Base-by-base conservation (phyloP, 1,140 invertebrate genomes). In the Micrasema minimum region DNA sequence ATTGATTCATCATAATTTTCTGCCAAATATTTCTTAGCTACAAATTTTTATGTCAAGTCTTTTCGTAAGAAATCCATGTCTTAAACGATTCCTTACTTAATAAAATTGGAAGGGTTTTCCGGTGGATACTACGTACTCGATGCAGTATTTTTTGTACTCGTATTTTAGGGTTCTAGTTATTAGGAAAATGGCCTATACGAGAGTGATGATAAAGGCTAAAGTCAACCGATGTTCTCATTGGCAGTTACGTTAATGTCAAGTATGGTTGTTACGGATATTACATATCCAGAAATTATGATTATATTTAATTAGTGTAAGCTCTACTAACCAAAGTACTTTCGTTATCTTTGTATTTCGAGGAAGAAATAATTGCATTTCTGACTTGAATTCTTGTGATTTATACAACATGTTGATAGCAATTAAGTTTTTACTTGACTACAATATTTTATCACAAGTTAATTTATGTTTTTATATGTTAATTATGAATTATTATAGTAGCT, bases 311-410 rank as follows among this genome's bases (percentile, higher is more conserved):
- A 18, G 7, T 45, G 11, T 64, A 64, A 64, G 59, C 45, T 23
- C 26, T 48, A 64, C 59, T 64, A 64, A 64, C 59, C 59, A 64
- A 64, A 64, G 59, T 16, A 22, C 18, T 20, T 38, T 57, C 12
- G 20, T 10, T 12, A 55, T 55, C 9, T 16, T 23, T 53, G n/a
- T 53, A 53, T 31, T 53, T 26, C 23, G 11, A 53, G 16, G 31
- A 41, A 14, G 14, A 31, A 22, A 20, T 26, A n/a, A 38, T 59
- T 26, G 12, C 14, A 37, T 64, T 64, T 26, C 43, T 16, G 43
- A 7, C 22, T 35, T 16, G 11, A 64, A 46, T 46, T 45, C 22
- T 46, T 64, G 59, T 64, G 59, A 64, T 64, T 64, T 64, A 41
- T 45, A 43, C 59, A 64, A 64, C n/a, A n/a, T 16, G 23, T 64